A percentile compares a stretch with the other conserved stretches of the same genome.
These are phyloP conservation scores for Chelidonichthys spinosus DNA, from an alignment of 2,797 vertebrate species.

Conservation along the genomic window DNA sequence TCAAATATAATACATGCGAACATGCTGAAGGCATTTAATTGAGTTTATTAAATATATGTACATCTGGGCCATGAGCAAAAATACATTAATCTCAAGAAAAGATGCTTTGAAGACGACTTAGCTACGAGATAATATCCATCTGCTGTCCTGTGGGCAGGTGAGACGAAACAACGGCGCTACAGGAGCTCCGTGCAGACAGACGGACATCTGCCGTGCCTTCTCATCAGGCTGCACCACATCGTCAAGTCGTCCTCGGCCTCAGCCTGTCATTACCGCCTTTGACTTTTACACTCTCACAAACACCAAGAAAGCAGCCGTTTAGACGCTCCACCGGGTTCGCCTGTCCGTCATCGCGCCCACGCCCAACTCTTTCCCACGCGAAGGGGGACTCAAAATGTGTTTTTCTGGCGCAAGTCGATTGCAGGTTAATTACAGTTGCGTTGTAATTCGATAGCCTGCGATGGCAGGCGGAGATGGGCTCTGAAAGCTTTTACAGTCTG, in stretches of 20 bases:
- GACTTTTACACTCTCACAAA: constrained; percentile 26
- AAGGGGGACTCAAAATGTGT: constrained; percentile 27
- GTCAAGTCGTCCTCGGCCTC: constrained; percentile 20
- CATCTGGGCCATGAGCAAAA: too few species aligned
- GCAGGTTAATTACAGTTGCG: constrained; percentile 59
- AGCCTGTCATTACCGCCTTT: constrained; percentile 54
- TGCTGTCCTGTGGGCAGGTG: too few species aligned
- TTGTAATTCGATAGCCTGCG: constrained; percentile 62
- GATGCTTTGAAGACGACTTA: too few species aligned
- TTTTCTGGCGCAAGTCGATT: constrained; percentile 32
- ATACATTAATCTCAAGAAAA: too few species aligned
- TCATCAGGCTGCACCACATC: constrained; percentile 40
- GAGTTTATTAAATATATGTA: too few species aligned
- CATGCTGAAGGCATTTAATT: too few species aligned
- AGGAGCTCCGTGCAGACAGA: background rate
- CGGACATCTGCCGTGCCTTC: background rate
- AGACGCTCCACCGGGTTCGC: constrained; percentile 3
- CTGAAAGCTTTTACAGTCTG: constrained; percentile 66
- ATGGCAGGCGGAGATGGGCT: constrained; percentile 53
- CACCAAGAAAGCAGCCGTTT: constrained; percentile 18
- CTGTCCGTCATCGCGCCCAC: constrained; percentile 7
- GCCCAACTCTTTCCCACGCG: constrained; percentile 9
- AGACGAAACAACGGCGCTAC: background rate
- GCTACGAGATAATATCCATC: too few species aligned
- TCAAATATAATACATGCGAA: too few species aligned